Conservation (phyloP, 2,797 vertebrate species). For the Pitangus sulphuratus region DNA sequence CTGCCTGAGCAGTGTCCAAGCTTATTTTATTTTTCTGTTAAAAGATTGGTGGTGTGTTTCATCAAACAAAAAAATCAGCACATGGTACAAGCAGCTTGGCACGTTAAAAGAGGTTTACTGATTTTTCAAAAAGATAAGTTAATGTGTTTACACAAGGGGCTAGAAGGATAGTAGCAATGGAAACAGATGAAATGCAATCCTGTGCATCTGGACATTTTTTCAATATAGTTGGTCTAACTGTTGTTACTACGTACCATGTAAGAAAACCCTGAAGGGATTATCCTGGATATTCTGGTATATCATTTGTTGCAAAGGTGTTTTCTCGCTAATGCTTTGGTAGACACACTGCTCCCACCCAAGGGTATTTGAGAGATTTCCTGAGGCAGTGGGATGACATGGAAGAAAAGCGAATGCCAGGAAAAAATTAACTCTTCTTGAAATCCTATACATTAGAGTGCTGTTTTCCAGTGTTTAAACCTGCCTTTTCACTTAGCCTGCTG, state of each 20-base stretch:
- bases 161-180: background rate
- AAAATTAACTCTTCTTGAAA: conserved; percentile 24
- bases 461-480: background rate
- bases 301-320: background rate
- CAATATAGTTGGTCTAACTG: background rate
- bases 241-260: background rate
- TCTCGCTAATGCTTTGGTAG: background rate
- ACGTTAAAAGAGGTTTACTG: background rate
- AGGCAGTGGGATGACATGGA: background rate
- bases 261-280: background rate
- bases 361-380: background rate
- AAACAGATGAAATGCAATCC: background rate
- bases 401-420: conserved; percentile 14
- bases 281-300: background rate
- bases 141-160: background rate
- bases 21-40: background rate
- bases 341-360: background rate
- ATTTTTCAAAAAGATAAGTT: background rate
- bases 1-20: background rate
- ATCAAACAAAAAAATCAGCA: background rate
- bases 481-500: conserved; percentile 25
- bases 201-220: background rate
- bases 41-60: background rate
- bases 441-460: background rate
- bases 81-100: background rate